A percentile compares a stretch with the other conserved stretches of the same genome.
Evolutionary conservation across 2,888 invertebrate genomes (phyloP).

Genomic region (Epirrita christyi): DNA sequence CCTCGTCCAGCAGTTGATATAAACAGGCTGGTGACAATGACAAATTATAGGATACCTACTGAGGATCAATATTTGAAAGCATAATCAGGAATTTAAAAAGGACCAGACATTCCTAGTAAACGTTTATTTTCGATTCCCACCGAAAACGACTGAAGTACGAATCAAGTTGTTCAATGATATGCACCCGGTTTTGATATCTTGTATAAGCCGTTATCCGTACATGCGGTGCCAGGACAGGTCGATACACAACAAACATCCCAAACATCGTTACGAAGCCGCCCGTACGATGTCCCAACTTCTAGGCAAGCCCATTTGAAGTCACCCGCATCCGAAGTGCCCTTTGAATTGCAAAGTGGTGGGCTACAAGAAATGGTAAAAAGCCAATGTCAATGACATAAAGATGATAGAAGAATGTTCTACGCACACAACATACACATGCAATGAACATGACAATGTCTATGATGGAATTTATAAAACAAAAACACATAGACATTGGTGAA

Average conservation of each 20-base stretch:
- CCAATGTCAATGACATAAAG: conserved; percentile 37
- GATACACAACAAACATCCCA: conserved; percentile 40
- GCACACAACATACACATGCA: no score
- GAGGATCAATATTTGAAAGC: no score
- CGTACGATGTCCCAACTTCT: conserved; percentile 46
- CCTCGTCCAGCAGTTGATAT: no score
- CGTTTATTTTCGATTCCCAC: no score
- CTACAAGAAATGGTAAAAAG: conserved; percentile 62
- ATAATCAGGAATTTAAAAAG: no score
- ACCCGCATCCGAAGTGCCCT: conserved; percentile 47
- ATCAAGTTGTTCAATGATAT: not conserved
- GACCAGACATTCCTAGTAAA: no score
- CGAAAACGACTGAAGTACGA: not conserved
- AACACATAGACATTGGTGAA: no score
- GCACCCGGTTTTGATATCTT: not conserved
- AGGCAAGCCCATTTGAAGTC: conserved; percentile 50
- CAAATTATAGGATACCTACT: no score
- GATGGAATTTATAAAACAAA: no score
- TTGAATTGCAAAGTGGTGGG: conserved; percentile 68
- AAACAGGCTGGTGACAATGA: no score
- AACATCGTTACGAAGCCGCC: conserved; percentile 48
- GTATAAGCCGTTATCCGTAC: conserved; percentile 6
- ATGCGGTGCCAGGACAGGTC: conserved; percentile 22
- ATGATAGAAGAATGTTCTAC: no score
- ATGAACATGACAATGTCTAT: no score